phyloP scores from a whole-genome alignment of 2,113 vertebrate genomes.

The Pyxicephalus adspersus region DNA sequence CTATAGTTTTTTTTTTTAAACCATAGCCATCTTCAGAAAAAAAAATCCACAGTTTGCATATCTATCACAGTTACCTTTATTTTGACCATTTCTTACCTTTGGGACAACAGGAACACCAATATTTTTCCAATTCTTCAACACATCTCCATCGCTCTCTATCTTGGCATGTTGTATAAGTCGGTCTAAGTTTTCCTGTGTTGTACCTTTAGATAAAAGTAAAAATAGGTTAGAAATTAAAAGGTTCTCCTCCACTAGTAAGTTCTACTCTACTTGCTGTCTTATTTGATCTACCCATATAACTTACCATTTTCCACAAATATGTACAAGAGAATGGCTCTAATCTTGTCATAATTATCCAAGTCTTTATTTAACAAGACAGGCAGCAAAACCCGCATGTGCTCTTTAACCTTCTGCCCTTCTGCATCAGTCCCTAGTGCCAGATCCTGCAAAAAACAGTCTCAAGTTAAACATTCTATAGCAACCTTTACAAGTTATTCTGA shows the following conservation, averaged over 20 bases:
- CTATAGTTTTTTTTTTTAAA: too few relatives aligned
- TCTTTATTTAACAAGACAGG: constrained; percentile 86
- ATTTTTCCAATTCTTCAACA: constrained; percentile 92
- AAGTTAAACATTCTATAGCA: too few relatives aligned
- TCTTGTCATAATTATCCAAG: constrained; percentile 86
- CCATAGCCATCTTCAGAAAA: background rate
- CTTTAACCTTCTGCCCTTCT: constrained; percentile 91
- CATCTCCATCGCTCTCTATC: constrained; percentile 87
- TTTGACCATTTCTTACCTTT: constrained; percentile 64
- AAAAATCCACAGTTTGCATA: background rate
- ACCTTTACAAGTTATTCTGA: too few relatives aligned
- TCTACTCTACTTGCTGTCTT: too few relatives aligned
- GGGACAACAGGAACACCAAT: constrained; percentile 88
- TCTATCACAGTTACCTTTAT: background rate
- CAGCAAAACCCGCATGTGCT: constrained; percentile 92
- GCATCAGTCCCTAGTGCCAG: constrained; percentile 90
- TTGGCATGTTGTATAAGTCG: constrained; percentile 95
- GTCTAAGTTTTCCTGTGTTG: constrained; percentile 93
- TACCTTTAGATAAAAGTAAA: constrained; percentile 76
- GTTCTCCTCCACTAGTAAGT: too few relatives aligned
- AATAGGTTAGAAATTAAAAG: background rate
- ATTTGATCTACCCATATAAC: too few relatives aligned
- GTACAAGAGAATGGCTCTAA: constrained; percentile 93
- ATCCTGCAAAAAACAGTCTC: constrained; percentile 73
- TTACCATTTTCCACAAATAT: constrained; percentile 94